These are phyloP conservation scores for Leuctra nigra DNA, from an alignment of 2,888 invertebrate species.

Conservation along the genomic window DNA sequence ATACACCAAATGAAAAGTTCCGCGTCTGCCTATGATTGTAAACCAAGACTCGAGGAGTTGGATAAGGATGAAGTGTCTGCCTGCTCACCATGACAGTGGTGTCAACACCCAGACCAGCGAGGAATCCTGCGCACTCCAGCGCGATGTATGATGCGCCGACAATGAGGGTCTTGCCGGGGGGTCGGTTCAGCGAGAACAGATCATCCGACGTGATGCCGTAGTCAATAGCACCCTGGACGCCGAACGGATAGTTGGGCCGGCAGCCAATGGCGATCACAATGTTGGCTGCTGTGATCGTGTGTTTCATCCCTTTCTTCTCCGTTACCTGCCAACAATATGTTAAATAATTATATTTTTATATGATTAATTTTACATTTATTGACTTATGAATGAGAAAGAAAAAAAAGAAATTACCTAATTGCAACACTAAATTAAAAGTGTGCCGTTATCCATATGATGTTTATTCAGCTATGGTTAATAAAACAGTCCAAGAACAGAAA, in stretches of 20 bases:
- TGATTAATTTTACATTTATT: no score
- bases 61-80: no score
- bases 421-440: no score
- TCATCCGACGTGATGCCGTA: conserved; percentile 50
- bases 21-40: no score
- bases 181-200: conserved; percentile 44
- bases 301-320: conserved; percentile 38
- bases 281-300: conserved; percentile 40
- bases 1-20: no score
- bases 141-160: conserved; percentile 54
- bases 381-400: no score
- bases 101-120: conserved; percentile 43
- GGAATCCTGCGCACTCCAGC: conserved; percentile 51
- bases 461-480: no score
- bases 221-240: conserved; percentile 44
- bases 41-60: no score
- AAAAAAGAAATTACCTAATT: no score
- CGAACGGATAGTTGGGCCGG: conserved; percentile 45
- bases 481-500: no score
- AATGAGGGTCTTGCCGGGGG: conserved; percentile 48
- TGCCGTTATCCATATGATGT: no score
- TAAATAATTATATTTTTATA: no score
- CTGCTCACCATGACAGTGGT: conserved; percentile 43
- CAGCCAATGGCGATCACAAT: conserved; percentile 47
- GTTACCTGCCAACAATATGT: conserved; percentile 29